Evolutionary conservation across 2,797 vertebrate genomes (phyloP).

Genomic region (Ctenosaura bakeri): DNA sequence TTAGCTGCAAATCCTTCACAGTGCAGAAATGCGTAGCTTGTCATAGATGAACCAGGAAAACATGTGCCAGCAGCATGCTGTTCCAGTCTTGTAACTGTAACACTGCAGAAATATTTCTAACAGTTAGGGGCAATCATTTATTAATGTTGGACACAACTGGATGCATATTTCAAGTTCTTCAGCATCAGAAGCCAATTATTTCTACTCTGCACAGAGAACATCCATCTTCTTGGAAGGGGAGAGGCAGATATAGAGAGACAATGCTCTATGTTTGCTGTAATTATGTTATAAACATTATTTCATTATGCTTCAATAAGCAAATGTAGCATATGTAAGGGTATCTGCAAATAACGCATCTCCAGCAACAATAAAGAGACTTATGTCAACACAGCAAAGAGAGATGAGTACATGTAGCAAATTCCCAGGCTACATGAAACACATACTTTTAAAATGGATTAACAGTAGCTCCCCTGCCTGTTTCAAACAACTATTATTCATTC

Average conservation of each 20-base stretch:
- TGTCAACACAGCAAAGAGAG: neutral
- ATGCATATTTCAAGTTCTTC: neutral
- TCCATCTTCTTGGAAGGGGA: neutral
- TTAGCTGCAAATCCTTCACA: neutral
- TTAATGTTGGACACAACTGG: neutral
- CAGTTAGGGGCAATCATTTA: neutral
- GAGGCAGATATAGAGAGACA: neutral
- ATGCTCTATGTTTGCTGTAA: neutral
- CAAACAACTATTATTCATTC: neutral
- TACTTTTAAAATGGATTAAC: conserved; percentile 16
- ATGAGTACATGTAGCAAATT: neutral
- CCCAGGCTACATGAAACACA: neutral
- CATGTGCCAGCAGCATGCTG: neutral
- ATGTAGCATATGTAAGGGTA: neutral
- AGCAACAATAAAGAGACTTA: neutral
- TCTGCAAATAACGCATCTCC: neutral
- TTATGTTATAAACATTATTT: neutral
- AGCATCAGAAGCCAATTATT: neutral
- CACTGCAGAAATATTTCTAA: neutral
- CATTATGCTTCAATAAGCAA: neutral
- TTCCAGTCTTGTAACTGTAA: neutral
- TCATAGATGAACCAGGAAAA: neutral
- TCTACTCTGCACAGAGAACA: neutral
- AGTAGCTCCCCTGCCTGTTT: neutral
- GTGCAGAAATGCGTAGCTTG: neutral